phyloP scores from a whole-genome alignment of 2,113 vertebrate species.

The Catharus fuscescens region DNA sequence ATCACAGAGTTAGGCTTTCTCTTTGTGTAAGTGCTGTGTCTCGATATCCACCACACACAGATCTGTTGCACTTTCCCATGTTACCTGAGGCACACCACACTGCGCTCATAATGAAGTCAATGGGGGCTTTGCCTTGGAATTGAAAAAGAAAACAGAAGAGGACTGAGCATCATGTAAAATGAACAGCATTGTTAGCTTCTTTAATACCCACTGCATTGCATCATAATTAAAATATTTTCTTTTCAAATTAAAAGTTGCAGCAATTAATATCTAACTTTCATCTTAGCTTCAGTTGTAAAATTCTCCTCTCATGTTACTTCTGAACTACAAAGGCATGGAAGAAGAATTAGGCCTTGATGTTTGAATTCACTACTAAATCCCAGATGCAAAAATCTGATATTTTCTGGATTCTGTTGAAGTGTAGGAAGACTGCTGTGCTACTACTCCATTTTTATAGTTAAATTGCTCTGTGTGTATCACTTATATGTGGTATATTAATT shows the following conservation, averaged over 20 bases:
- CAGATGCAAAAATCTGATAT: neutral
- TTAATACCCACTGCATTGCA: constrained; percentile 9
- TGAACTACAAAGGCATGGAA: neutral
- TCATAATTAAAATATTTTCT: constrained; percentile 56
- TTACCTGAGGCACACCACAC: neutral
- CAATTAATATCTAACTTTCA: neutral
- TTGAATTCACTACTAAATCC: neutral
- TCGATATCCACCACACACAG: neutral
- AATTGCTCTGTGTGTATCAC: neutral
- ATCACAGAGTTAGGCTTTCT: neutral
- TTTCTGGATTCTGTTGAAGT: neutral
- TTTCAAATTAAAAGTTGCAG: constrained; percentile 31
- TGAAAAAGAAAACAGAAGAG: neutral
- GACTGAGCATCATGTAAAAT: neutral
- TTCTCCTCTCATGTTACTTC: constrained; percentile 5
- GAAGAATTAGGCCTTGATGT: neutral
- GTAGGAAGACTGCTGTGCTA: neutral
- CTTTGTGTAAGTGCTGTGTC: neutral
- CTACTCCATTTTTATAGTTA: neutral
- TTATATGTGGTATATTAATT: neutral
- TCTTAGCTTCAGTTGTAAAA: neutral
- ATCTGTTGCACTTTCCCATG: neutral
- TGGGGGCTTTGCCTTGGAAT: neutral
- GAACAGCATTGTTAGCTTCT: constrained; percentile 18
- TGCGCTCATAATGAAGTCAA: neutral